Base-by-base conservation (phyloP, 23 tunicate species). In the Phallusia fumigata region DNA sequence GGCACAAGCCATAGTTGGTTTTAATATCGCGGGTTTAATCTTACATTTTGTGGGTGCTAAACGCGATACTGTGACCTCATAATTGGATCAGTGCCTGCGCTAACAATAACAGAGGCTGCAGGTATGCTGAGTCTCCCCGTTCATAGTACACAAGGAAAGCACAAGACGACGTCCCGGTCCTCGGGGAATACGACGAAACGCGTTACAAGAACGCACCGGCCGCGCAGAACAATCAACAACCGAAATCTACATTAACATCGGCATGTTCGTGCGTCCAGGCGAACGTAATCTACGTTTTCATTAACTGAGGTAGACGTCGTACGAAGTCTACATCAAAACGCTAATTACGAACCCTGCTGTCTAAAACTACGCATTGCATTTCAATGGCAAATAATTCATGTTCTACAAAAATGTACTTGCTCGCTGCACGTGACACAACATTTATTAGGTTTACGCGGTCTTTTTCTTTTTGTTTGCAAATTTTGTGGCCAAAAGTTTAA, bases 231-330 rank as follows among this genome's bases (percentile, higher is more conserved):
- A 58, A 58, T 58, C 69, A 58, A 13, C 69, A 58, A 24, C 69
- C 28, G 13, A 58, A 58, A 58, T 58, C 69, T 58, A 58, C 69
- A 58, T 58, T 58, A 58, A 58, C 69, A 21, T 58, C 69, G 69
- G 69, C 69, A 58, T 11, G 69, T 58, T 58, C 69, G 69, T 58
- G 69, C 69, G 69, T 58, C 13, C 69, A 58, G 69, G 69, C 69
- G 69, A 58, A 58, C 69, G 69, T 58, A 58, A 58, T 58, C 69
- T 58, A 58, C 15, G 69, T 58, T 58, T 58, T 58, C 69, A 58
- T 58, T 58, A 58, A 58, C 28, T 16, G 69, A 58, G 69, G 28
- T 13, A 24, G 69, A 58, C 69, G 69, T 58, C 69, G 69, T 24
- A 58, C 69, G 69, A 21, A 58, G 28, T 58, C 69, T 58, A 21